Percentiles rank a stretch among this genome's conserved stretches.
Conservation (phyloP, 2,888 invertebrate species). For the Phalera bucephala region DNA sequence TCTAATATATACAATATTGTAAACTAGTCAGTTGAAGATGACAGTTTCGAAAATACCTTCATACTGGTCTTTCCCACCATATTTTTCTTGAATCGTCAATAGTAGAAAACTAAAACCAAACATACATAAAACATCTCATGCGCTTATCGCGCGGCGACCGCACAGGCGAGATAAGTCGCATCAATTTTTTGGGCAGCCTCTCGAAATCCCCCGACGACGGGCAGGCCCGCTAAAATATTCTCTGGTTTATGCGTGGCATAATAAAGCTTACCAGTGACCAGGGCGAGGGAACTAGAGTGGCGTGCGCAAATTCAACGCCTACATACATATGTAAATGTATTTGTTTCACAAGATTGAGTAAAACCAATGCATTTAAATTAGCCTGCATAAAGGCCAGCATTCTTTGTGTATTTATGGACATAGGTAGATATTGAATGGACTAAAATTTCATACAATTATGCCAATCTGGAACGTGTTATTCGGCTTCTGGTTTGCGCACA, state of each 20-base stretch:
- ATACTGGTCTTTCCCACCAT: too few relatives aligned
- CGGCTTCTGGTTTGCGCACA: slow-evolving; percentile 36
- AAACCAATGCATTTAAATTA: slow-evolving; percentile 1
- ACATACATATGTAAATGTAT: too few relatives aligned
- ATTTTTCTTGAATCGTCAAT: neutral
- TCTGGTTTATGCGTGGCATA: slow-evolving; percentile 74
- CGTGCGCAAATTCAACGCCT: slow-evolving; percentile 3
- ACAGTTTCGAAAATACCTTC: too few relatives aligned
- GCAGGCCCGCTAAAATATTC: slow-evolving; percentile 65
- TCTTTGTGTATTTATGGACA: too few relatives aligned
- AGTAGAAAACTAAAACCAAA: slow-evolving; percentile 26
- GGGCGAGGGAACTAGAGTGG: slow-evolving; percentile 24
- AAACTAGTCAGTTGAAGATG: too few relatives aligned
- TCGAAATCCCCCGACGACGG: slow-evolving; percentile 72
- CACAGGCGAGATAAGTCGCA: slow-evolving; percentile 66
- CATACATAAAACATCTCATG: slow-evolving; percentile 68
- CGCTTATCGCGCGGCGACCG: slow-evolving; percentile 52
- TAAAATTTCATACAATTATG: slow-evolving; percentile 18
- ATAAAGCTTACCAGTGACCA: slow-evolving; percentile 45
- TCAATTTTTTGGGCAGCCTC: slow-evolving; percentile 73
- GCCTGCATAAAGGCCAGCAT: slow-evolving; percentile 4
- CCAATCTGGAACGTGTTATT: slow-evolving; percentile 12
- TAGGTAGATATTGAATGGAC: too few relatives aligned
- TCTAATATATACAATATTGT: too few relatives aligned
- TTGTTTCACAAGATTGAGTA: too few relatives aligned